Evolutionary conservation across 2,888 invertebrate species (phyloP).

Genomic region (Alsophila aescularia): DNA sequence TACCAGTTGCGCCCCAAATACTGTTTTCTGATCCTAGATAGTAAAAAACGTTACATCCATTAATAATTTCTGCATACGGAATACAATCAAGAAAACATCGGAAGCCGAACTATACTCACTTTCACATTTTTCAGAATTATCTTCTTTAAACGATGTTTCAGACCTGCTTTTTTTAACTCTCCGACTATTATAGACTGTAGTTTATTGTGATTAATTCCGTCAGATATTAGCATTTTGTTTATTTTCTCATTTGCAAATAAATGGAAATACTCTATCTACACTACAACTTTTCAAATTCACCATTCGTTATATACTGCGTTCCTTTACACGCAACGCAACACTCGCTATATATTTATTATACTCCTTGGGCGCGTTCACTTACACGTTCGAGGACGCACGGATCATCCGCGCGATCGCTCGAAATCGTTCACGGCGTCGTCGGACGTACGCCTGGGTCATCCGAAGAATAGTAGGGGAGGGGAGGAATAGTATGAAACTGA

Average conservation of each 20-base stretch:
- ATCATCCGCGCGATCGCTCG: too few species aligned
- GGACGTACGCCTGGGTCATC: too few species aligned
- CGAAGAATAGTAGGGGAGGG: too few species aligned
- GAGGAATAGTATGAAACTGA: too few species aligned
- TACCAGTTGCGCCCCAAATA: constrained; percentile 77
- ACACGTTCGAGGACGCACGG: too few species aligned
- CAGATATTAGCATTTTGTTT: constrained; percentile 78
- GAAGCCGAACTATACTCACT: constrained; percentile 60
- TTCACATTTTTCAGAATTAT: constrained; percentile 82
- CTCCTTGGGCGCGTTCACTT: too few species aligned
- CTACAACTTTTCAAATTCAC: constrained; percentile 52
- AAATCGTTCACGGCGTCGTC: too few species aligned
- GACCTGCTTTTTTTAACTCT: constrained; percentile 88
- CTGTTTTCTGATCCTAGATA: constrained; percentile 73
- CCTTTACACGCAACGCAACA: constrained; percentile 22
- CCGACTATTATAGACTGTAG: constrained; percentile 84
- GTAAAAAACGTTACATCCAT: constrained; percentile 21
- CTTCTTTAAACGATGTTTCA: constrained; percentile 89
- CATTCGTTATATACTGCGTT: constrained; percentile 55
- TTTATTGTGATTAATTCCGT: constrained; percentile 78
- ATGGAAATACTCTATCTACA: too few species aligned
- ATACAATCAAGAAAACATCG: background rate
- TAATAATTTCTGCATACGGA: background rate
- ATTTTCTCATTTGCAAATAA: constrained; percentile 41
- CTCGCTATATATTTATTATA: too few species aligned